Percentiles rank a stretch among this genome's conserved stretches.
These are phyloP conservation scores for Lamproptera curius DNA, from an alignment of 2,888 invertebrate species.

Conservation along the genomic window DNA sequence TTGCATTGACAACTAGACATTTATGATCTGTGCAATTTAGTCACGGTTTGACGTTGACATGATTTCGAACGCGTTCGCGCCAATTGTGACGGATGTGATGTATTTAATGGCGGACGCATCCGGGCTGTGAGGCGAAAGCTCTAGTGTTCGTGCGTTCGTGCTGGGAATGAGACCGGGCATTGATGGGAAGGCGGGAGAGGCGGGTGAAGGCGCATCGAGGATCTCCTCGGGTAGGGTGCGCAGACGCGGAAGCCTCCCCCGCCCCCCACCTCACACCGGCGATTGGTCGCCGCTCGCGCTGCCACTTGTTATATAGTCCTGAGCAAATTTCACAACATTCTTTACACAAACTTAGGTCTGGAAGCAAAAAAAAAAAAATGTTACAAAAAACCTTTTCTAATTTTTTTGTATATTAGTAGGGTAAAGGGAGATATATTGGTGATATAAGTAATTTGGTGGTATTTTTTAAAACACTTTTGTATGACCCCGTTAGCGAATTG, in stretches of 20 bases:
- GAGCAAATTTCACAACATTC: constrained; percentile 30
- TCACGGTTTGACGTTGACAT: no score
- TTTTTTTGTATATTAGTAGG: no score
- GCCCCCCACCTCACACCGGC: constrained; percentile 72
- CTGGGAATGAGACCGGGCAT: constrained; percentile 22
- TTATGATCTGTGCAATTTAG: no score
- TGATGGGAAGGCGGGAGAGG: constrained; percentile 53
- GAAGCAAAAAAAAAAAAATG: no score
- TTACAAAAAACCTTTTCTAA: no score
- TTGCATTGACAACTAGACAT: no score
- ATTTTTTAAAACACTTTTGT: no score
- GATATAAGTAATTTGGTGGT: no score
- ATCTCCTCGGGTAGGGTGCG: constrained; percentile 69
- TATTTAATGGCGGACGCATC: not conserved
- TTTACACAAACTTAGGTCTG: no score
- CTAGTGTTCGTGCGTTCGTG: not conserved
- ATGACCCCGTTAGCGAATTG: no score
- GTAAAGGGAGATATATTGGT: no score
- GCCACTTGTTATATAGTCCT: constrained; percentile 72
- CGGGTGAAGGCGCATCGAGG: constrained; percentile 37
- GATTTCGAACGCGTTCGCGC: not conserved
- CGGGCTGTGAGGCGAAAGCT: not conserved
- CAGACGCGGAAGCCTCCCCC: constrained; percentile 72
- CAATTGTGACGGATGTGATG: not conserved
- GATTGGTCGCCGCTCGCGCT: constrained; percentile 71